phyloP scores from a whole-genome alignment of 1,140 invertebrate genomes.

The Brachionus rubens region DNA sequence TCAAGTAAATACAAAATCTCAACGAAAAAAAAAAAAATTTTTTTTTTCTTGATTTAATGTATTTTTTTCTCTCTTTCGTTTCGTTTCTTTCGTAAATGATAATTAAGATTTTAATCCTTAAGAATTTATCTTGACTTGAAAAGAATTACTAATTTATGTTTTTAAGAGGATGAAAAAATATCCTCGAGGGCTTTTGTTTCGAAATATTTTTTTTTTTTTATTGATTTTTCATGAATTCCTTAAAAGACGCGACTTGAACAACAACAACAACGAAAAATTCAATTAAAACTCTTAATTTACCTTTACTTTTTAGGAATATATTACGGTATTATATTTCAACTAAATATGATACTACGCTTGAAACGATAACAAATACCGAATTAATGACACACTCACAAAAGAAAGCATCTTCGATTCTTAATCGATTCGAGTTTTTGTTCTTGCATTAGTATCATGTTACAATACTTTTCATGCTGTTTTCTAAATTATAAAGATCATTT shows the following conservation, averaged over 20 bases:
- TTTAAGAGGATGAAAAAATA: too few relatives aligned
- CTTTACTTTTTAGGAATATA: conserved; percentile 2
- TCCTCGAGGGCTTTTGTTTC: too few relatives aligned
- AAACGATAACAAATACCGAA: neutral
- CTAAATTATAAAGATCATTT: neutral
- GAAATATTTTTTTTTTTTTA: conserved; percentile 22
- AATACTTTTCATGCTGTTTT: conserved; percentile 36
- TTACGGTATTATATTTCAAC: conserved; percentile 4
- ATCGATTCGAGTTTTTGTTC: conserved; percentile 1
- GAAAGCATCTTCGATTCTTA: too few relatives aligned
- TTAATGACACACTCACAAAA: conserved; percentile 7
- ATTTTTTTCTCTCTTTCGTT: too few relatives aligned
- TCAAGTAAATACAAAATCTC: neutral
- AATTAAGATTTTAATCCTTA: too few relatives aligned
- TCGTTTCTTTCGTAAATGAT: too few relatives aligned
- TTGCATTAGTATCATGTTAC: conserved; percentile 24
- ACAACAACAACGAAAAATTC: neutral
- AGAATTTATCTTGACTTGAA: too few relatives aligned
- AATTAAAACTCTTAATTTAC: conserved; percentile 15
- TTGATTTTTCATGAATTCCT: conserved; percentile 3
- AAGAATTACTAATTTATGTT: too few relatives aligned
- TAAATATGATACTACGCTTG: conserved; percentile 22
- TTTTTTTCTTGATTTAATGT: too few relatives aligned
- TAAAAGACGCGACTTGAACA: conserved; percentile 10
- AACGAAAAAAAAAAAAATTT: too few relatives aligned